These are phyloP conservation scores for Onychomys arenicola DNA, from an alignment of 2,797 vertebrate species.

Conservation along the genomic window DNA sequence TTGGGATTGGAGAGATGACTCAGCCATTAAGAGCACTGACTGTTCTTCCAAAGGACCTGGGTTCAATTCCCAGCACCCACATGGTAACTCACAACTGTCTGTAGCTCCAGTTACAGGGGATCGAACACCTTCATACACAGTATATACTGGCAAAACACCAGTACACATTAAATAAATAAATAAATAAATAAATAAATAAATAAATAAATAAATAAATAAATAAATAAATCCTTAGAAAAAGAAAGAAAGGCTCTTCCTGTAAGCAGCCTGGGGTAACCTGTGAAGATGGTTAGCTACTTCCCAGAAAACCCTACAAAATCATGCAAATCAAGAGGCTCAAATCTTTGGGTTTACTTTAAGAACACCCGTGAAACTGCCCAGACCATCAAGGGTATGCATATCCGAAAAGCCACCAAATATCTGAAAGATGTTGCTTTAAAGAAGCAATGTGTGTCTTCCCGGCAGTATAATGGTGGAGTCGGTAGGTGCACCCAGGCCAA, in stretches of 20 bases:
- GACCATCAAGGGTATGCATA: too few relatives aligned
- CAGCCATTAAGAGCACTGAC: not conserved
- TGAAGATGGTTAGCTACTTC: too few relatives aligned
- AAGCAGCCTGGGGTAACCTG: too few relatives aligned
- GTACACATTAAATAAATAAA: not conserved
- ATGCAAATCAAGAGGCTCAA: too few relatives aligned
- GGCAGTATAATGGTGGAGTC: too few relatives aligned
- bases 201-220: not conserved
- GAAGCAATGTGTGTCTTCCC: too few relatives aligned
- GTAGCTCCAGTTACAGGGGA: not conserved
- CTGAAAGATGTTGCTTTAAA: too few relatives aligned
- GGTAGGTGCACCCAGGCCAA: too few relatives aligned
- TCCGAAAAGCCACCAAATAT: too few relatives aligned
- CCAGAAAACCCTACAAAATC: too few relatives aligned
- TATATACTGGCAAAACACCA: not conserved
- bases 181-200: not conserved
- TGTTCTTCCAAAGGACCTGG: not conserved
- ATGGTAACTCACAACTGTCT: not conserved
- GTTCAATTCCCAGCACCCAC: not conserved
- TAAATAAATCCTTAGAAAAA: not conserved
- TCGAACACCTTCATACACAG: not conserved
- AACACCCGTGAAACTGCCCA: too few relatives aligned
- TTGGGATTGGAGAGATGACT: not conserved
- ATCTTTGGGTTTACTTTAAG: too few relatives aligned
- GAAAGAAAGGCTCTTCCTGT: not conserved